phyloP scores from a whole-genome alignment of 1,140 invertebrate species.

The Lysiphlebus fabarum region DNA sequence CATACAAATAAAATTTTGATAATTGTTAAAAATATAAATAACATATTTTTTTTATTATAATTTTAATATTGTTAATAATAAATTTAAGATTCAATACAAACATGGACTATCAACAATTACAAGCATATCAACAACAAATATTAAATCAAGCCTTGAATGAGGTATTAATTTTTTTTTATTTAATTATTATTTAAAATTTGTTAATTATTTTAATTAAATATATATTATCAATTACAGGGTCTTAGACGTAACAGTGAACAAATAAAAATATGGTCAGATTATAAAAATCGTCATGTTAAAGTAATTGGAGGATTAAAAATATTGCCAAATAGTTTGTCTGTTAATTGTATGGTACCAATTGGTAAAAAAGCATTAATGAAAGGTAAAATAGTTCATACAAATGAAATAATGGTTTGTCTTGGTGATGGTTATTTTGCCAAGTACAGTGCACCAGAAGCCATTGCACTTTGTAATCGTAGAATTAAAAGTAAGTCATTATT shows the following conservation, averaged over 20 bases:
- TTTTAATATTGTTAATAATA: too few species aligned
- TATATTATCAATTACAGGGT: constrained; percentile 34
- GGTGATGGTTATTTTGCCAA: constrained; percentile 73
- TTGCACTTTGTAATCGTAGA: constrained; percentile 60
- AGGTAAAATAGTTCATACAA: constrained; percentile 69
- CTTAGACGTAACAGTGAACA: constrained; percentile 42
- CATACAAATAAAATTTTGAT: background rate
- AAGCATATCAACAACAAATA: constrained; percentile 16
- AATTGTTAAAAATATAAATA: background rate
- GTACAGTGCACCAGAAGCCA: constrained; percentile 63
- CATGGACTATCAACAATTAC: constrained; percentile 14
- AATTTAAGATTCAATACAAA: constrained; percentile 14
- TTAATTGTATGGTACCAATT: constrained; percentile 63
- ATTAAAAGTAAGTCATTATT: constrained; percentile 58
- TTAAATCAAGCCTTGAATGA: constrained; percentile 14
- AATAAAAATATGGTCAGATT: constrained; percentile 40
- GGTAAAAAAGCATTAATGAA: constrained; percentile 66
- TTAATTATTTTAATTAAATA: background rate
- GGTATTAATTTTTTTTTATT: background rate
- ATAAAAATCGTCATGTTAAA: constrained; percentile 44
- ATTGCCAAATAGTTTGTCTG: constrained; percentile 43
- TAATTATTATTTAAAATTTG: background rate
- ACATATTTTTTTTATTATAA: constrained; percentile 4
- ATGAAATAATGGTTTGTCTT: constrained; percentile 66
- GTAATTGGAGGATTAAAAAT: constrained; percentile 45